These are phyloP conservation scores for Hirtodrosophila cameraria DNA, from an alignment of 2,888 invertebrate genomes.

Conservation along the genomic window DNA sequence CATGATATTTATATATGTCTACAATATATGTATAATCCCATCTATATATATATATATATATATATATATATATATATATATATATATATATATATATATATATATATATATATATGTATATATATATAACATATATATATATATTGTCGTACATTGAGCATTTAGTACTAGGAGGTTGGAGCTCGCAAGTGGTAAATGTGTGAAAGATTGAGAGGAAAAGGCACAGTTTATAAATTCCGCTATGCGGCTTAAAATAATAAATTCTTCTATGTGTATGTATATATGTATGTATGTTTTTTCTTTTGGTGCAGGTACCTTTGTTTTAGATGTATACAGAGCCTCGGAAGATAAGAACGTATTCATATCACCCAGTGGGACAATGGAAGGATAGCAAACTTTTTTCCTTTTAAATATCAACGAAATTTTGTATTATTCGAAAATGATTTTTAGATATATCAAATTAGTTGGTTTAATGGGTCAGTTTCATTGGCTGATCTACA, in stretches of 20 bases:
- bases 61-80: background rate
- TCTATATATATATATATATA: slow-evolving; percentile 11
- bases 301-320: slow-evolving; percentile 20
- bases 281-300: no score
- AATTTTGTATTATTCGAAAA: no score
- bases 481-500: no score
- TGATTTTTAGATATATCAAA: no score
- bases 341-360: no score
- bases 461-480: no score
- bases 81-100: no score
- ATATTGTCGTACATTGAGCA: background rate
- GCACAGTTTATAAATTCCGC: slow-evolving; percentile 55
- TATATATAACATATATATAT: background rate
- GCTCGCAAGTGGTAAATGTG: background rate
- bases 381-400: no score
- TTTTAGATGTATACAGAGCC: background rate
- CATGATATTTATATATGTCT: slow-evolving; percentile 12
- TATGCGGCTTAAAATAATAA: slow-evolving; percentile 43
- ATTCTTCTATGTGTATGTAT: slow-evolving; percentile 2
- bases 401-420: no score
- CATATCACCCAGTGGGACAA: no score
- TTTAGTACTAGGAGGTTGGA: slow-evolving; percentile 12
- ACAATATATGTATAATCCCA: background rate
- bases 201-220: slow-evolving; percentile 36
- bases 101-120: slow-evolving; percentile 5